A percentile compares a stretch with the other conserved stretches of the same genome.
Conservation (phyloP, 2,888 invertebrate genomes). For the Sphaerophoria taeniata region DNA sequence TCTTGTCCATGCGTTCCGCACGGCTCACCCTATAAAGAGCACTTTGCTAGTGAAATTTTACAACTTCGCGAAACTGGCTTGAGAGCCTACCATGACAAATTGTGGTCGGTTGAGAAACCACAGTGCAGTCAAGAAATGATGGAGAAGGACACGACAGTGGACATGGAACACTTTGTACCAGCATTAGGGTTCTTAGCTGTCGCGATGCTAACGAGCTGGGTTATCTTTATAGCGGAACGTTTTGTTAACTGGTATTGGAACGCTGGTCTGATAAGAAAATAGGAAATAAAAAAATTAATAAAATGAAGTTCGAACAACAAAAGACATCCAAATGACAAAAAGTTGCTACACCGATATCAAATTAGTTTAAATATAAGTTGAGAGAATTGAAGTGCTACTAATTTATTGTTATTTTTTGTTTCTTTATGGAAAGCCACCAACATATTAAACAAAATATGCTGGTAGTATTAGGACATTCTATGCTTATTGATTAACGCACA, state of each 20-base stretch:
- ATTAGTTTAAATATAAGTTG: too few relatives aligned
- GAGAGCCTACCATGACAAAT: constrained; percentile 77
- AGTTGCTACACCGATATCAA: too few relatives aligned
- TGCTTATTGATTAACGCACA: too few relatives aligned
- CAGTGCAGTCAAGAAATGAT: constrained; percentile 77
- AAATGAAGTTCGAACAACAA: too few relatives aligned
- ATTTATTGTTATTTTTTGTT: too few relatives aligned
- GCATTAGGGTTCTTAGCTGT: constrained; percentile 77
- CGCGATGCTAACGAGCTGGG: constrained; percentile 77
- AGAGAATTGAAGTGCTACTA: too few relatives aligned
- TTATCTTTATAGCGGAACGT: constrained; percentile 44
- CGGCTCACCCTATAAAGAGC: constrained; percentile 78
- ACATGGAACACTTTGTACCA: constrained; percentile 80
- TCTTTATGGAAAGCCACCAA: too few relatives aligned
- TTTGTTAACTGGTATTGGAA: constrained; percentile 18
- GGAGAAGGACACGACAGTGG: constrained; percentile 78
- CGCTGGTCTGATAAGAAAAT: too few relatives aligned
- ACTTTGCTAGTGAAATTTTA: constrained; percentile 77
- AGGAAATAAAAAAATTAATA: too few relatives aligned
- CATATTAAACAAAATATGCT: too few relatives aligned
- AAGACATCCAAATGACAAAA: too few relatives aligned
- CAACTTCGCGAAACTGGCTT: constrained; percentile 77
- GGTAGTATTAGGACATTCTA: too few relatives aligned
- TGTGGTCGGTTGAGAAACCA: constrained; percentile 77
- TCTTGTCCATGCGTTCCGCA: constrained; percentile 74